Conservation (phyloP, 2,113 vertebrate genomes). For the Anhinga rufa region DNA sequence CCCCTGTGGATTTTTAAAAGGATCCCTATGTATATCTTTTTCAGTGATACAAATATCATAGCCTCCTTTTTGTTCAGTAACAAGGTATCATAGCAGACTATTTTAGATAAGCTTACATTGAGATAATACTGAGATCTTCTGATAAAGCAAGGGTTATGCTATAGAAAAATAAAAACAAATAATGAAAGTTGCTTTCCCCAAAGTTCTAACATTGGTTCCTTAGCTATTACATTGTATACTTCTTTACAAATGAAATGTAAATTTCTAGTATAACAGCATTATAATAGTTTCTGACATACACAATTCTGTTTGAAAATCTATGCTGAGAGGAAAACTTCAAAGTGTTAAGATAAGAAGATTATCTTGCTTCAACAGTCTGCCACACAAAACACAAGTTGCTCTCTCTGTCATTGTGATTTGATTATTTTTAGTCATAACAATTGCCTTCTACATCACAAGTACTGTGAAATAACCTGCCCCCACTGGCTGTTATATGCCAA, state of each 20-base stretch:
- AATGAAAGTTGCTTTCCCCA: background rate
- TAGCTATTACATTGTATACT: background rate
- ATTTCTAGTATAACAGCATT: background rate
- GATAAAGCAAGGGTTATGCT: background rate
- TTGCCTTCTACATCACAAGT: background rate
- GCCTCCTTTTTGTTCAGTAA: background rate
- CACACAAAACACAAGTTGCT: background rate
- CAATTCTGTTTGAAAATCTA: background rate
- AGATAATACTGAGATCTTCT: background rate
- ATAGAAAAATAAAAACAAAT: background rate
- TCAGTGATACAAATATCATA: background rate
- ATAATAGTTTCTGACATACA: background rate
- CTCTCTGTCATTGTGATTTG: background rate
- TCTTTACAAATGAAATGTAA: background rate
- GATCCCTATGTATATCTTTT: background rate
- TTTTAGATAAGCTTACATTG: background rate
- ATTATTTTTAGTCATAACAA: background rate
- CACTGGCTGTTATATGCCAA: background rate
- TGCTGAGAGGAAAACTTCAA: background rate
- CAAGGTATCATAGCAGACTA: background rate
- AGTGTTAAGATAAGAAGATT: background rate
- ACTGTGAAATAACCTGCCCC: background rate
- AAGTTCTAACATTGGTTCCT: background rate
- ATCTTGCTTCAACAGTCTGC: background rate
- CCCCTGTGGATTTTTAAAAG: background rate